Evolutionary conservation across 2,113 vertebrate species (phyloP).

Genomic region (Tachysurus fulvidraco): DNA sequence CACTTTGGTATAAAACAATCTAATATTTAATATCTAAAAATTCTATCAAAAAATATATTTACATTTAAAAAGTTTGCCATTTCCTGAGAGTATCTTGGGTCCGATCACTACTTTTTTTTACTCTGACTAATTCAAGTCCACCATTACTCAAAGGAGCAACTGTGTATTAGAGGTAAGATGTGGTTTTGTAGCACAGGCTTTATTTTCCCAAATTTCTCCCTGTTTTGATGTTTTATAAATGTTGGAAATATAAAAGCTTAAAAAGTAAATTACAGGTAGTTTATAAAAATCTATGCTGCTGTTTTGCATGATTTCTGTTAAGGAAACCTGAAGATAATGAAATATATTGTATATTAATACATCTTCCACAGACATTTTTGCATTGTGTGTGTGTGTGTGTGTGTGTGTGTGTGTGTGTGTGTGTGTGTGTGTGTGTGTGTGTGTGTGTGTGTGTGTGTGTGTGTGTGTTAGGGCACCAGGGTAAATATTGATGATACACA

Average conservation of each 20-base stretch:
- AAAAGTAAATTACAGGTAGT: no score
- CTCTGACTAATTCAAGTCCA: background rate
- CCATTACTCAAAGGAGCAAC: background rate
- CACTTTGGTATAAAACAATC: background rate
- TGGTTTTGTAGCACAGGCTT: background rate
- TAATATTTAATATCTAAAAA: background rate
- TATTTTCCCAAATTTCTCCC: background rate
- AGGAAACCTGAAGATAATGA: no score
- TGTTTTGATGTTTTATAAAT: background rate
- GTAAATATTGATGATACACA: background rate
- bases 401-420: no score
- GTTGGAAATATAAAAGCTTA: background rate
- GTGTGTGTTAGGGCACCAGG: background rate
- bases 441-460: background rate
- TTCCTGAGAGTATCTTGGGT: background rate
- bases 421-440: no score
- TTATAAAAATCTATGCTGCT: no score
- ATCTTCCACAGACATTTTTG: no score
- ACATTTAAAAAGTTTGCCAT: background rate
- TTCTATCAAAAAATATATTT: no score
- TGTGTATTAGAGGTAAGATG: background rate
- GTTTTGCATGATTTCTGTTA: no score
- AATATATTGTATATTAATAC: no score
- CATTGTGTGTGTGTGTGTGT: no score
- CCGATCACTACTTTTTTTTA: background rate